These are phyloP conservation scores for Axea sp. DNA, from an alignment of 2,888 invertebrate species.

Conservation along the genomic window DNA sequence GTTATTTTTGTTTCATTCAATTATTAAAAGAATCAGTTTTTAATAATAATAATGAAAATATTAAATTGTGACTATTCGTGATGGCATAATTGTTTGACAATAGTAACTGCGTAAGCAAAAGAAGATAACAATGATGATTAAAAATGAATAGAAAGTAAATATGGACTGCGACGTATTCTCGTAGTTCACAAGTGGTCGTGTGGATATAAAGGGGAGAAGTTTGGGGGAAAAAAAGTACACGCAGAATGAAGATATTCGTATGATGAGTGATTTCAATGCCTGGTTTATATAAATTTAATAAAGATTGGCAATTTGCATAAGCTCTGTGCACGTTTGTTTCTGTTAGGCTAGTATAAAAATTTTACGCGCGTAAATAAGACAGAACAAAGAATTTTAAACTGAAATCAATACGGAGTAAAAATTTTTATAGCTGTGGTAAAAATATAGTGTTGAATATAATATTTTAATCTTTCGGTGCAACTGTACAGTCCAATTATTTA, in stretches of 20 bases:
- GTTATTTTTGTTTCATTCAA: no score
- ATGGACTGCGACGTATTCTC: conserved; percentile 33
- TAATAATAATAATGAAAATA: no score
- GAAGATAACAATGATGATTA: conserved; percentile 40
- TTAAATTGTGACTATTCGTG: conserved; percentile 1
- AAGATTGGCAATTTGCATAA: conserved; percentile 4
- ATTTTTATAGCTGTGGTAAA: no score
- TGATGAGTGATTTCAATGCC: conserved; percentile 41
- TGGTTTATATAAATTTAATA: conserved; percentile 44
- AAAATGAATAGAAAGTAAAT: conserved; percentile 45
- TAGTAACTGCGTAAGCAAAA: conserved; percentile 17
- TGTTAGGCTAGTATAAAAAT: background rate
- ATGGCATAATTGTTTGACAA: conserved; percentile 19
- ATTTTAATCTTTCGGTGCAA: no score
- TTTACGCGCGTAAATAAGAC: background rate
- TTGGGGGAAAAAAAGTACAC: conserved; percentile 13
- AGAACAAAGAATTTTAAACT: no score
- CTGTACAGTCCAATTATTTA: no score
- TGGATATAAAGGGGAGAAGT: conserved; percentile 28
- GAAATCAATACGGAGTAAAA: no score
- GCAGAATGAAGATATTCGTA: conserved; percentile 14
- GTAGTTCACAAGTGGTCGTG: conserved; percentile 24
- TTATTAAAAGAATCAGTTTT: no score
- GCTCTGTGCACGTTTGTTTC: background rate
- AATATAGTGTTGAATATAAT: no score